Base-by-base conservation (phyloP, 2,888 invertebrate genomes). In the Zygaena filipendulae region DNA sequence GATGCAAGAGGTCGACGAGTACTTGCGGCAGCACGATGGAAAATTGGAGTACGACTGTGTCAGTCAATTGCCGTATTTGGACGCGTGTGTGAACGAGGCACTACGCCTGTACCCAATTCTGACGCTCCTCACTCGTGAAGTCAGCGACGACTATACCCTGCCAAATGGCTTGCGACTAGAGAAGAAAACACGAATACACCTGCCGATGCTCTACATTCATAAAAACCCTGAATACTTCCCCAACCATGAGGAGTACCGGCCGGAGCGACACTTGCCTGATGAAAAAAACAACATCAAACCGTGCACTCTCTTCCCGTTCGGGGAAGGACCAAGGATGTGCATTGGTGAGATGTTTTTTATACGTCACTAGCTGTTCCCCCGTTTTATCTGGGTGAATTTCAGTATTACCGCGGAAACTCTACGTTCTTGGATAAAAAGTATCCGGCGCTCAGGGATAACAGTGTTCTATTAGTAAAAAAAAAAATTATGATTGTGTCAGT, bases 251-350 rank as follows among this genome's bases (percentile, higher is more conserved):
- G 21, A 40, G 29, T 75, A 42, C 29, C 39, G 34, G 0, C 75
- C 74, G 0, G 68, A 71, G 24, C 41, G 75, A 13, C 72, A 72
- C 36, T 33, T 59, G 1, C 44, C 43, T 0, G 59, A 55, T 2
- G 45, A 57, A 11, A 68, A 47, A 25, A 30, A 38, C 0, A 47
- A 54, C 8, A 48, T 71, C 2, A 56, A 36, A 11, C 64, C 60
- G 0, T 69, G 55, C 25, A 63, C 61, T 0, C 72, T 60, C 32
- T 38, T 69, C 25, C 69, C 72, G 0, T 75, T 71, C 32, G 72
- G 74, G 8, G 71, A 66, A 33, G 71, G 72, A 2, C 67, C 58
- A 0, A 53, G 71, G 32, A 44, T 55, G 21, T 74, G 74, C 33
- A 53, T 74, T 8, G 74, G 74, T 72, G 46, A 49, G 55, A 9